Conservation (phyloP, 2,888 invertebrate genomes). For the Eupithecia subumbrata region DNA sequence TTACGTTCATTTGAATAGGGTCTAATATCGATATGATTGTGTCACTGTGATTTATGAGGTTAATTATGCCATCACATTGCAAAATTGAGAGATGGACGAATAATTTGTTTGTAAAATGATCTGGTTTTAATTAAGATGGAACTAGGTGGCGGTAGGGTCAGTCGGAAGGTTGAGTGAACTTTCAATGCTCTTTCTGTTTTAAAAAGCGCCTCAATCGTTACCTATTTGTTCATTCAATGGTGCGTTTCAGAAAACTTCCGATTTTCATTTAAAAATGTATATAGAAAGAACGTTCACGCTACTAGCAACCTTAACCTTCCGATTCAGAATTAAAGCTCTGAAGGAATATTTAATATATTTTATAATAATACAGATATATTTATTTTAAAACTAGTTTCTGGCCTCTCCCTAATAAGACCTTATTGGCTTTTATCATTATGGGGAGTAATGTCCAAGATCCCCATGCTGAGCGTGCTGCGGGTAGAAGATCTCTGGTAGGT, state of each 20-base stretch:
- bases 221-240: neutral
- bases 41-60: constrained; percentile 20
- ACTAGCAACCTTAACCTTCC: neutral
- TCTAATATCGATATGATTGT: constrained; percentile 15
- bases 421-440: neutral
- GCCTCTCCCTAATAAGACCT: neutral
- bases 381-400: neutral
- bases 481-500: neutral
- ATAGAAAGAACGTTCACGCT: neutral
- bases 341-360: too few relatives aligned
- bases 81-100: neutral
- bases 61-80: constrained; percentile 4
- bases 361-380: too few relatives aligned
- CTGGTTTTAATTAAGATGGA: neutral
- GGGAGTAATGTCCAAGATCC: neutral
- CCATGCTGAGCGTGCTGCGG: neutral
- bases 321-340: neutral
- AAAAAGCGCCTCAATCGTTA: neutral
- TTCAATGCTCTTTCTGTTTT: neutral
- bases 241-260: neutral
- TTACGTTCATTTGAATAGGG: constrained; percentile 1
- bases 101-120: neutral
- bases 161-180: neutral
- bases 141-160: neutral
- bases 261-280: neutral